Conservation (phyloP, 1,140 invertebrate genomes). For the Papilio dardanus region DNA sequence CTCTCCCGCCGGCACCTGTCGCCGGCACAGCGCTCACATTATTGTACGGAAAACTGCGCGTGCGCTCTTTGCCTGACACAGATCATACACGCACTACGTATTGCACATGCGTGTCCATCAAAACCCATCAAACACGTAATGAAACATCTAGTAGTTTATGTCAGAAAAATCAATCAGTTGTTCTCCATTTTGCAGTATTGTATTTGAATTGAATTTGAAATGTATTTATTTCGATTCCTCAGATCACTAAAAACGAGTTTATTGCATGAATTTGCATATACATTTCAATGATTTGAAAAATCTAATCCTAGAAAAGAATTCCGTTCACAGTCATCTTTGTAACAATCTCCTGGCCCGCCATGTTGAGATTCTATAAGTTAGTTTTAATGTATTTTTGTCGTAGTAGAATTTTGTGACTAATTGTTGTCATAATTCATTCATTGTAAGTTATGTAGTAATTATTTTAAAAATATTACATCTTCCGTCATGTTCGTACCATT, state of each 20-base stretch:
- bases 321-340: neutral
- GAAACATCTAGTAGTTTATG: neutral
- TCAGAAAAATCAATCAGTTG: neutral
- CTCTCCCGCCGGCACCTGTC: slow-evolving; percentile 74
- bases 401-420: slow-evolving; percentile 32
- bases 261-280: slow-evolving; percentile 10
- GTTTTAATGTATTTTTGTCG: neutral
- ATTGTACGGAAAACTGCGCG: slow-evolving; percentile 61
- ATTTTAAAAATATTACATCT: slow-evolving; percentile 29
- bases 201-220: no score
- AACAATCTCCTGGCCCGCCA: slow-evolving; percentile 5
- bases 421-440: slow-evolving; percentile 35
- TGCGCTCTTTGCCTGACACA: slow-evolving; percentile 44
- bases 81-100: slow-evolving; percentile 43
- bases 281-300: slow-evolving; percentile 25
- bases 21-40: slow-evolving; percentile 73
- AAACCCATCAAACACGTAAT: neutral
- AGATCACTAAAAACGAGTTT: slow-evolving; percentile 13
- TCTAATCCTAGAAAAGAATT: neutral
- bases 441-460: slow-evolving; percentile 38
- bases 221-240: neutral
- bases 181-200: neutral
- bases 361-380: neutral
- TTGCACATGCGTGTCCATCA: slow-evolving; percentile 26
- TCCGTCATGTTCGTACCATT: slow-evolving; percentile 34